phyloP scores from a whole-genome alignment of 2,113 vertebrate species.

The Nymphicus hollandicus region DNA sequence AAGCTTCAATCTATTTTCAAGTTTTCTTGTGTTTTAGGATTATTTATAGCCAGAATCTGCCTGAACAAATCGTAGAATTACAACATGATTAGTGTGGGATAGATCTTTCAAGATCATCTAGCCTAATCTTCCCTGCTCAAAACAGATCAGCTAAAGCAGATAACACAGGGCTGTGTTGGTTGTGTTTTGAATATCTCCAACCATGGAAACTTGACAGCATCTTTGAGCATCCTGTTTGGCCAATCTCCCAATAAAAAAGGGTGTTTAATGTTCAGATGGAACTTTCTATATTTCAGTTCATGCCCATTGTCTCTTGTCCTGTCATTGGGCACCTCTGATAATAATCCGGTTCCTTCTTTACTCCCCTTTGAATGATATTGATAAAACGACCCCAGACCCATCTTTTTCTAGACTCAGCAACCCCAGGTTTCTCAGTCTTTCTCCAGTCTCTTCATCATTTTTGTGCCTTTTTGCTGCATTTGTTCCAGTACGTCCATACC shows the following conservation, averaged over 20 bases:
- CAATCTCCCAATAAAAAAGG: neutral
- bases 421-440: neutral
- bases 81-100: neutral
- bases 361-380: neutral
- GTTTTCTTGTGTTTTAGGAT: neutral
- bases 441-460: neutral
- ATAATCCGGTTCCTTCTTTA: neutral
- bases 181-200: neutral
- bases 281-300: neutral
- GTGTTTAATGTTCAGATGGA: neutral
- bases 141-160: neutral
- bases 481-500: neutral
- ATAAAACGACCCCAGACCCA: neutral
- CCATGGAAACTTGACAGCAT: neutral
- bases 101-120: neutral
- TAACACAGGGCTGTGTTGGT: neutral
- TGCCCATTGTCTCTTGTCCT: neutral
- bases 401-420: neutral
- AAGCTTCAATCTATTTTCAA: neutral
- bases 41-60: neutral
- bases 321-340: neutral
- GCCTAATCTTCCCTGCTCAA: neutral
- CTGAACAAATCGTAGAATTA: neutral
- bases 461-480: neutral
- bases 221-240: neutral